These are phyloP conservation scores for Enteromius radiatus DNA, from an alignment of 2,797 vertebrate genomes.

Conservation along the genomic window DNA sequence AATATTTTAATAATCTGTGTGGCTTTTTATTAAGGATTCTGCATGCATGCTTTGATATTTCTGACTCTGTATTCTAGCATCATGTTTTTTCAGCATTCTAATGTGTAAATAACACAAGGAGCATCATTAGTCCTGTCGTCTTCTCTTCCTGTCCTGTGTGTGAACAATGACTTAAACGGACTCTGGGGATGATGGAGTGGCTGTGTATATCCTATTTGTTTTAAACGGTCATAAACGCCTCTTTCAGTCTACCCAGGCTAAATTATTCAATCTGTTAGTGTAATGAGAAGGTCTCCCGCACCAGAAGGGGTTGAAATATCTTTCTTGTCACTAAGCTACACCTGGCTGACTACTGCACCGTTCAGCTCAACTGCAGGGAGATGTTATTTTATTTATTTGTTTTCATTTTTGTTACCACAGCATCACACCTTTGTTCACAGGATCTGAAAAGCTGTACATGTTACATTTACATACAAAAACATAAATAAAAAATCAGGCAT, in stretches of 20 bases:
- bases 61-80: background rate
- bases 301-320: constrained; percentile 44
- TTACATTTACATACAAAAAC: background rate
- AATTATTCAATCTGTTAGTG: constrained; percentile 57
- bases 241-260: constrained; percentile 35
- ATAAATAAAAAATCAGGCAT: background rate
- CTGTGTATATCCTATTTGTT: constrained; percentile 43
- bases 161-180: constrained; percentile 14
- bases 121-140: background rate
- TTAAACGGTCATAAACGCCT: constrained; percentile 31
- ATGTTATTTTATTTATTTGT: background rate
- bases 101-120: background rate
- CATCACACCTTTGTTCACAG: constrained; percentile 17
- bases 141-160: background rate
- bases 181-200: constrained; percentile 11
- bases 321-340: constrained; percentile 18
- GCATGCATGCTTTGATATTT: background rate
- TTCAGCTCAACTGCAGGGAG: constrained; percentile 21
- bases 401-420: constrained; percentile 31
- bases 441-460: background rate
- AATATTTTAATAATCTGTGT: background rate
- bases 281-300: constrained; percentile 51
- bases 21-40: background rate
- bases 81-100: background rate
- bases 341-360: constrained; percentile 11